Percentiles rank a stretch among this genome's conserved stretches.
Evolutionary conservation across 1,140 invertebrate genomes (phyloP).

Genomic region (Neelides sp.): DNA sequence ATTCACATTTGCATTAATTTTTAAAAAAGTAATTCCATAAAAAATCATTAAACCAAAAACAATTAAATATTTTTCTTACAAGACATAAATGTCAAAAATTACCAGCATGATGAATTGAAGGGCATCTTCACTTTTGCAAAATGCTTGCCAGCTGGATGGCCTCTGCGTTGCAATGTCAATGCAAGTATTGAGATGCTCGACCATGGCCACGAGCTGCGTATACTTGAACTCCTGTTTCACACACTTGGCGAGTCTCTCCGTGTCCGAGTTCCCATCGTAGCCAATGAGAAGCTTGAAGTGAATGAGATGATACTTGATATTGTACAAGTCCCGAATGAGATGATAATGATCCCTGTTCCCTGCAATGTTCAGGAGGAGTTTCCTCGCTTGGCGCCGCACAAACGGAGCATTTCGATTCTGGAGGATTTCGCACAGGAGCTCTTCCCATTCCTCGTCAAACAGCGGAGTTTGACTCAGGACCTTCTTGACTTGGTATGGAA

Average conservation of each 20-base stretch:
- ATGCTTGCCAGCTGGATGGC: slow-evolving; percentile 90
- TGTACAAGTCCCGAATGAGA: slow-evolving; percentile 81
- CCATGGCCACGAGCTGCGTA: slow-evolving; percentile 77
- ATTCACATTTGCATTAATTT: neutral
- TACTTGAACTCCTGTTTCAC: slow-evolving; percentile 50
- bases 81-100: neutral
- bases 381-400: slow-evolving; percentile 59
- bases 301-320: slow-evolving; percentile 37
- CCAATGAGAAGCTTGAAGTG: slow-evolving; percentile 37
- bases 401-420: slow-evolving; percentile 75
- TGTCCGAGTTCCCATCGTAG: slow-evolving; percentile 32
- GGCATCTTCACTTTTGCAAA: slow-evolving; percentile 61
- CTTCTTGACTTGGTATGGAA: slow-evolving; percentile 82
- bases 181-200: slow-evolving; percentile 89
- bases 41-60: neutral
- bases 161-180: slow-evolving; percentile 79
- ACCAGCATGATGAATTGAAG: slow-evolving; percentile 27
- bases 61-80: neutral
- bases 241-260: slow-evolving; percentile 18
- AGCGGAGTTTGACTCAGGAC: slow-evolving; percentile 38
- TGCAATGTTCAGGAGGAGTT: slow-evolving; percentile 82
- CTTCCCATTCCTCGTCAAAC: slow-evolving; percentile 51
- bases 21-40: slow-evolving; percentile 1
- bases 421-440: slow-evolving; percentile 88
- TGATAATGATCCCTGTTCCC: slow-evolving; percentile 92